phyloP scores from a whole-genome alignment of 2,797 vertebrate genomes.

The Semaprochilodus insignis region DNA sequence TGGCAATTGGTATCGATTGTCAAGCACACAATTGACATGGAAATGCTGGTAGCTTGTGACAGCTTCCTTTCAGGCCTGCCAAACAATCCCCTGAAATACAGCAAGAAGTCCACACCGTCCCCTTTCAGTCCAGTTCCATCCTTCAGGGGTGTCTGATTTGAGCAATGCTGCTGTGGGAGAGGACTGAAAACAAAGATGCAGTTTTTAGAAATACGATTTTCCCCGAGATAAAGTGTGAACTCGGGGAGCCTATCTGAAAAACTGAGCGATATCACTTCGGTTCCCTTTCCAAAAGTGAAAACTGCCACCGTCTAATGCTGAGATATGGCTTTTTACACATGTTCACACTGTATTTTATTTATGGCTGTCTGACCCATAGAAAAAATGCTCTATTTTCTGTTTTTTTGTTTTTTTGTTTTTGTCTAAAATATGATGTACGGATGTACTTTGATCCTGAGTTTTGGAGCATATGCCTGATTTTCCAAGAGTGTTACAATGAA shows the following conservation, averaged over 20 bases:
- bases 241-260: conserved; percentile 51
- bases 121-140: conserved; percentile 62
- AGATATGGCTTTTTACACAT: conserved; percentile 72
- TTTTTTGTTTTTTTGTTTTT: conserved; percentile 58
- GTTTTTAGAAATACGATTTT: conserved; percentile 10
- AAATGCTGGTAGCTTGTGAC: conserved; percentile 72
- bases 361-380: conserved; percentile 52
- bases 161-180: conserved; percentile 74
- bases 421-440: conserved; percentile 54
- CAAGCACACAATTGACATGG: conserved; percentile 72
- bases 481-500: conserved; percentile 70
- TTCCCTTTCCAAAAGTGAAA: conserved; percentile 69
- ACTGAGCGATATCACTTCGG: conserved; percentile 68
- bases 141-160: conserved; percentile 66
- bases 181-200: conserved; percentile 53
- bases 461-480: conserved; percentile 67
- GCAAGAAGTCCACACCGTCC: conserved; percentile 55
- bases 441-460: conserved; percentile 68
- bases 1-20: conserved; percentile 63
- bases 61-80: conserved; percentile 54
- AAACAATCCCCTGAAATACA: conserved; percentile 58
- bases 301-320: conserved; percentile 61
- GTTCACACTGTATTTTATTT: conserved; percentile 62
- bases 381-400: conserved; percentile 54
- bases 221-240: conserved; percentile 49